Conservation (phyloP, 2,888 invertebrate species). For the Clunio marinus region DNA sequence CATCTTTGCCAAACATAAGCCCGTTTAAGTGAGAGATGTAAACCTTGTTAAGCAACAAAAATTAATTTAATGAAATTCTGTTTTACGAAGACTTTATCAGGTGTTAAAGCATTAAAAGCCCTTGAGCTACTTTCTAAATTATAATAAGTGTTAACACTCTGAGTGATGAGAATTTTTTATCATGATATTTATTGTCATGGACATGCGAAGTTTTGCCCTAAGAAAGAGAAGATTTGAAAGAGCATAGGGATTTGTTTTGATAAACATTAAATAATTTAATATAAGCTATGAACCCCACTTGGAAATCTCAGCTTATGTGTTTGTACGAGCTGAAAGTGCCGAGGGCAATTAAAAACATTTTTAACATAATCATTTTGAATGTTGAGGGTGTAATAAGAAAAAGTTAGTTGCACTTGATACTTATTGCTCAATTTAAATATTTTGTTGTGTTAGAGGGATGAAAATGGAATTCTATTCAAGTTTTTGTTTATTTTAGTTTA, state of each 20-base stretch:
- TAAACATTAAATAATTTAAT: conserved; percentile 1
- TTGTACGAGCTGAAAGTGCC: background rate
- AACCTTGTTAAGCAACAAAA: no score
- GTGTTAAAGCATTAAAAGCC: conserved; percentile 33
- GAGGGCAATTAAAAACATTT: conserved; percentile 21
- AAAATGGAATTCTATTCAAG: background rate
- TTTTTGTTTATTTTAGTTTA: background rate
- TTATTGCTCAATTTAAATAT: background rate
- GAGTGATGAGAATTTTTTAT: background rate
- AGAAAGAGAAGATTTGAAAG: background rate
- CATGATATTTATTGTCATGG: conserved; percentile 3
- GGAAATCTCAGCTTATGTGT: background rate
- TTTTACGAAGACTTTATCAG: conserved; percentile 20
- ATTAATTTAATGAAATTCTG: conserved; percentile 32
- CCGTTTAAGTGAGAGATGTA: no score
- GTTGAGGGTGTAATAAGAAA: conserved; percentile 20
- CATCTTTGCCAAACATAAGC: no score
- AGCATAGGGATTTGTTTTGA: background rate
- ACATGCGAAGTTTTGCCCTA: background rate
- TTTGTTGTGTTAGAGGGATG: background rate
- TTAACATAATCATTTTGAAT: conserved; percentile 22
- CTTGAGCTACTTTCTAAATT: conserved; percentile 1
- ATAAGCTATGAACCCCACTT: background rate
- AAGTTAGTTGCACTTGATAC: background rate
- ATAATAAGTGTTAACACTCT: conserved; percentile 19